Evolutionary conservation across 2,888 invertebrate genomes (phyloP), one percentile per base, ranked within the genome.

Genomic region (Drymonia ruficornis): DNA sequence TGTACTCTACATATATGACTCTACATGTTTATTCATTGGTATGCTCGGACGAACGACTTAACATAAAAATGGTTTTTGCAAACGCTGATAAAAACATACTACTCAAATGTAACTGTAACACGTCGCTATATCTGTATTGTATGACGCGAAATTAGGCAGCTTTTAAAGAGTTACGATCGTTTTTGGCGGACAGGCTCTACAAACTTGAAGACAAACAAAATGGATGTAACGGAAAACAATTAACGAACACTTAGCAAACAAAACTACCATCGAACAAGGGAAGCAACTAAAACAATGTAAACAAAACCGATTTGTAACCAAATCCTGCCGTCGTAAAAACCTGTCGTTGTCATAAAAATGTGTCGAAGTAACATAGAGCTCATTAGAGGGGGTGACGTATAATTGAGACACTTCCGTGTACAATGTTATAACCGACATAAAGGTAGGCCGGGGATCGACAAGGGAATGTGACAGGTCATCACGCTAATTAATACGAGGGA

Each of bases 341-440:
- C 12, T 34, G 12, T 15, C 47, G 62, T 67, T 70, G 57, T 66
- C 66, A 68, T 59, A 68, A 72, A 73, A 73, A 63, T 65, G 60
- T 51, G 63, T 58, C 73, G 72, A 81, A 78, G 72, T 78, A 72
- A 74, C 68, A 70, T 65, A 66, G 65, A 54, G 61, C 66, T 78
- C 78, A 81, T 83, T 79, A 78, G 64, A 67, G 56, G 59, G 67
- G 72, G 73, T 75, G 70, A 74, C 75, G 72, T 64, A 64, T 74
- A 63, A 73, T 63, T 72, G 59, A 73, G 80, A 75, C 85, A 77
- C 84, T 81, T 78, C 83, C 63, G 64, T 62, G 54, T 70, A 65
- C 61, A 61, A 62, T 67, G 72, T 63, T 74, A 68, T 59, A 68
- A 65, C 59, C 70, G 76, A 72, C 78, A 74, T 63, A 61, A 67